Evolutionary conservation across 2,113 vertebrate species (phyloP).

Genomic region (Eptatretus burgeri): DNA sequence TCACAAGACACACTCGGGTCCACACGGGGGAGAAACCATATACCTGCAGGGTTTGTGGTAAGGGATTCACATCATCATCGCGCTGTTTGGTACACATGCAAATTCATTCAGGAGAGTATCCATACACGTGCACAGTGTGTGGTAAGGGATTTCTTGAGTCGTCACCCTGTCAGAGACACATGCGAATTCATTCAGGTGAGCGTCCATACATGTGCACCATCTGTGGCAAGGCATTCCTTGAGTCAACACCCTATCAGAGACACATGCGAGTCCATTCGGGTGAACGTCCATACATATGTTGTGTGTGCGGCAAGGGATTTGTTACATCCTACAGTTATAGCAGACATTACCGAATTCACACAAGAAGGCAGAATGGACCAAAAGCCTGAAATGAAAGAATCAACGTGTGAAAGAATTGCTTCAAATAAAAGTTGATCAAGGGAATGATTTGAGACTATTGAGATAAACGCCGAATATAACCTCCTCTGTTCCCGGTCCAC

Average conservation of each 20-base stretch:
- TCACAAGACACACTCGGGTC: background rate
- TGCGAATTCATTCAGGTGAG: background rate
- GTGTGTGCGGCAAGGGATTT: slow-evolving; percentile 4
- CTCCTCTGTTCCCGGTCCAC: too few species aligned
- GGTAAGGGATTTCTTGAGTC: background rate
- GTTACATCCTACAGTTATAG: background rate
- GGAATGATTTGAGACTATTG: too few species aligned
- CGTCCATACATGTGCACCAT: background rate
- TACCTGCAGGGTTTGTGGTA: background rate
- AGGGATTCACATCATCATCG: background rate
- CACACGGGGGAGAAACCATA: slow-evolving; percentile 1
- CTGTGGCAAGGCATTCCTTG: background rate
- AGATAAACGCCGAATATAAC: too few species aligned
- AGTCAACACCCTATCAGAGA: background rate
- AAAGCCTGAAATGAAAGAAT: too few species aligned
- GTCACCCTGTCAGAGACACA: background rate
- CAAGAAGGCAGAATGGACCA: too few species aligned
- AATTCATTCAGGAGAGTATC: background rate
- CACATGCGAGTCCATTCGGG: background rate
- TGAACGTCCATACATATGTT: slow-evolving; percentile 1
- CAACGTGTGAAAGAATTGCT: too few species aligned
- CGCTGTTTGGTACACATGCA: background rate
- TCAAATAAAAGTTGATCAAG: too few species aligned
- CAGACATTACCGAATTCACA: too few species aligned
- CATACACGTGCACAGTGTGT: background rate